These are phyloP conservation scores for Brenthis hecate DNA, from an alignment of 2,888 invertebrate genomes.

Conservation along the genomic window DNA sequence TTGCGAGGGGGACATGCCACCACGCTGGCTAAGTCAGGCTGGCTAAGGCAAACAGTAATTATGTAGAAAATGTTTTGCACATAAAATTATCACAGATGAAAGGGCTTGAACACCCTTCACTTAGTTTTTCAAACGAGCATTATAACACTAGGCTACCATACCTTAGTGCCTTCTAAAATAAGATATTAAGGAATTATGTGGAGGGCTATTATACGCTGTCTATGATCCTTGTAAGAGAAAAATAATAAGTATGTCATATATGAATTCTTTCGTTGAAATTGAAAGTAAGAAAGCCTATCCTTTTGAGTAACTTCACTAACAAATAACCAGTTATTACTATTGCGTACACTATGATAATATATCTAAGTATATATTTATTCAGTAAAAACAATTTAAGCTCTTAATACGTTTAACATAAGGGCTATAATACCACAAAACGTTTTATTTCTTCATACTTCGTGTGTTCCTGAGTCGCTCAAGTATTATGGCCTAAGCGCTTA, in stretches of 20 bases:
- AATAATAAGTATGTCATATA: background rate
- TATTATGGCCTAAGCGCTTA: constrained; percentile 42
- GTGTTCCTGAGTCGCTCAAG: constrained; percentile 27
- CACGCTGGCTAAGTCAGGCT: no score
- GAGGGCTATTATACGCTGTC: no score
- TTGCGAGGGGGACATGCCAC: no score
- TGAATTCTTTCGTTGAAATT: background rate
- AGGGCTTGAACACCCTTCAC: no score
- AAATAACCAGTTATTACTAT: constrained; percentile 18
- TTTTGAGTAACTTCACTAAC: background rate
- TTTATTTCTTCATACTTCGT: constrained; percentile 14
- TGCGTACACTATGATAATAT: background rate
- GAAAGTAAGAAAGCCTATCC: background rate
- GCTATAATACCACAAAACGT: constrained; percentile 7
- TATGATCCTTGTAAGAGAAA: no score
- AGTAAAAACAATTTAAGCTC: constrained; percentile 3
- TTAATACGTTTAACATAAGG: constrained; percentile 8
- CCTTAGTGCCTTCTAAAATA: no score
- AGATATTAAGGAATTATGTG: no score
- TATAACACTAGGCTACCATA: no score
- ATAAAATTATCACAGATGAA: no score
- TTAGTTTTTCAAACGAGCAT: no score
- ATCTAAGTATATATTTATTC: constrained; percentile 6
- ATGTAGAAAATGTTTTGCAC: no score
- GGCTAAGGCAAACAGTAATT: no score